A percentile compares a stretch with the other conserved stretches of the same genome.
phyloP scores from a whole-genome alignment of 2,113 vertebrate genomes.

The Gymnogyps californianus region DNA sequence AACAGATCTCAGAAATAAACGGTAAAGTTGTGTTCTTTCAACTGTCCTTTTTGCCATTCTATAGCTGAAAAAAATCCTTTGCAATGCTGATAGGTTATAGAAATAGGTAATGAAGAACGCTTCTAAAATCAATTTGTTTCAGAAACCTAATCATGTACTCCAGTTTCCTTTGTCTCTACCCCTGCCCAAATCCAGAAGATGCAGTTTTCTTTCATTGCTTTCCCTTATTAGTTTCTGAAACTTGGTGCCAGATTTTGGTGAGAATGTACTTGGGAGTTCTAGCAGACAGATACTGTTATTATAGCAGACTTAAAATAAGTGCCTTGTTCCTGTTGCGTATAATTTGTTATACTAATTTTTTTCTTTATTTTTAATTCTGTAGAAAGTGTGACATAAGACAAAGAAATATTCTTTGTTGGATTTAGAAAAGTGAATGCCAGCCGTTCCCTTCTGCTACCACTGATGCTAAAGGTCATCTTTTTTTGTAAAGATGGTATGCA shows the following conservation, averaged over 20 bases:
- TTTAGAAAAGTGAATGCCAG: neutral
- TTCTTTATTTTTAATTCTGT: neutral
- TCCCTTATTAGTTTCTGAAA: neutral
- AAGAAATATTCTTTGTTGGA: neutral
- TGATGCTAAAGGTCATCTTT: neutral
- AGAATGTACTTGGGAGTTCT: neutral
- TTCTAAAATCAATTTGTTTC: neutral
- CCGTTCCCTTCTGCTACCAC: neutral
- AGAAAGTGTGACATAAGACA: neutral
- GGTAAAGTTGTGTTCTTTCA: neutral
- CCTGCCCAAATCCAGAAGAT: neutral
- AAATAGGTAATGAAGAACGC: neutral
- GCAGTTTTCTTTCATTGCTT: neutral
- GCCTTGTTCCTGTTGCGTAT: neutral
- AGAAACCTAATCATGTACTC: neutral
- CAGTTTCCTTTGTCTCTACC: neutral
- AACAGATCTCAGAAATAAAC: neutral
- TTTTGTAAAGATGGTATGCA: neutral
- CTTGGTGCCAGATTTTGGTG: neutral
- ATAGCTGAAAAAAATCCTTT: neutral
- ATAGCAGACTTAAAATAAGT: neutral
- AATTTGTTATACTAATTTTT: neutral
- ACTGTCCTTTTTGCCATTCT: neutral
- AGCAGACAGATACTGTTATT: neutral
- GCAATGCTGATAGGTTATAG: neutral